Conservation (phyloP, 2,888 invertebrate genomes). For the Amphiduros pacificus region DNA sequence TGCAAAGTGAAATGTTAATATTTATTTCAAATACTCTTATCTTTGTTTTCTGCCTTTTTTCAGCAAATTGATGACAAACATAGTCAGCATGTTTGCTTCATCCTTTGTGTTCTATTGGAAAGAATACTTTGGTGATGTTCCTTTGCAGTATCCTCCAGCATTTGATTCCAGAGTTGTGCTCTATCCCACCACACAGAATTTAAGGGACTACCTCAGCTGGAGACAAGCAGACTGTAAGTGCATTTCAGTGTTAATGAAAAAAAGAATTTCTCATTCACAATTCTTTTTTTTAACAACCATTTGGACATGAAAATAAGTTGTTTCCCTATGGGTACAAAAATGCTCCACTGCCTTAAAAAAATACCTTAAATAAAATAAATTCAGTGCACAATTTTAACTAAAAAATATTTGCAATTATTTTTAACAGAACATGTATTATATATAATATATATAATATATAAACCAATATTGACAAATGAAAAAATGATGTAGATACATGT, state of each 20-base stretch:
- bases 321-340: not conserved
- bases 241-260: not conserved
- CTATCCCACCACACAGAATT: constrained; percentile 84
- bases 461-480: too few relatives aligned
- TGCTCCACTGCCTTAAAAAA: not conserved
- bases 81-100: constrained; percentile 86
- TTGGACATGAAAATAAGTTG: not conserved
- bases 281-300: not conserved
- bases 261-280: not conserved
- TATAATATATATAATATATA: too few relatives aligned
- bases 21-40: too few relatives aligned
- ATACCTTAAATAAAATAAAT: not conserved
- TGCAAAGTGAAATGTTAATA: not conserved
- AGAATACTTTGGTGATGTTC: constrained; percentile 72
- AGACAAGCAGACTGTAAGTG: constrained; percentile 58
- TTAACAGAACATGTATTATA: too few relatives aligned
- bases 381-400: too few relatives aligned
- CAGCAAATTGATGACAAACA: constrained; percentile 80
- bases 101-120: constrained; percentile 86
- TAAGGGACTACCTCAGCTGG: constrained; percentile 64
- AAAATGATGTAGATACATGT: too few relatives aligned
- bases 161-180: constrained; percentile 88
- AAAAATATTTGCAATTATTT: too few relatives aligned
- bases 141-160: constrained; percentile 81
- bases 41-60: too few relatives aligned